Base-by-base conservation (phyloP, 2,888 invertebrate species). In the Liopterus haemorrhoidalis region DNA sequence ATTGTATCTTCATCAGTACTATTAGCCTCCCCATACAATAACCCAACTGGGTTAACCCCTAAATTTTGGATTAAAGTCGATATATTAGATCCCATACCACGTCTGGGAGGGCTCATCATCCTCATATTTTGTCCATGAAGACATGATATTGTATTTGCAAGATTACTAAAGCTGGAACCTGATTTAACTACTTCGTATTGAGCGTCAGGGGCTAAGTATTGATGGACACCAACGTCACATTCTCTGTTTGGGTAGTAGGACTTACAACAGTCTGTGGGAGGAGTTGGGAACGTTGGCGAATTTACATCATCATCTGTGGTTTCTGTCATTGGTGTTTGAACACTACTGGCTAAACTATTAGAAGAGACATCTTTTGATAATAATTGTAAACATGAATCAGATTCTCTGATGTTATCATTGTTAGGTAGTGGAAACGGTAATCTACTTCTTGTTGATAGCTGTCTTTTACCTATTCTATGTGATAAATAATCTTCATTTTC, bases 401-500 rank as follows among this genome's bases (percentile, higher is more conserved):
- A 45, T 31, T 39, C 25, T 2, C 49, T 48, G 15, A 64, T 40
- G 22, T 69, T 68, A 41, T 72, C 71, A 2, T 61, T 57, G 49
- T 60, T 59, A 6, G 70, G 66, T 49, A 74, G 65, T 4, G 75
- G 73, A 53, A 75, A 72, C 2, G 76, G 75, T 54, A 78, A 60
- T 25, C 79, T 69, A 51, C 76, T 77, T 35, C 78, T 67, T 37
- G 75, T 73, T 1, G 78, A 78, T 58, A 76, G 68, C 50, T 78
- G 77, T 6, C 77, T 66, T 33, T 75, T 72, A 1, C 73, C 73
- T 54, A 76, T 68, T 8, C 76, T 67, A 50, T 75, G 73, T 1
- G 75, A 70, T 45, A 78, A 59, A 58, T 77, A 78, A 53, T 78
- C 78, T 57, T 78, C 75, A 45, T 72, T 75, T 52, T 72, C 70